These are phyloP conservation scores for Leptinotarsa defecta DNA, from an alignment of 1,140 invertebrate species.

Conservation along the genomic window DNA sequence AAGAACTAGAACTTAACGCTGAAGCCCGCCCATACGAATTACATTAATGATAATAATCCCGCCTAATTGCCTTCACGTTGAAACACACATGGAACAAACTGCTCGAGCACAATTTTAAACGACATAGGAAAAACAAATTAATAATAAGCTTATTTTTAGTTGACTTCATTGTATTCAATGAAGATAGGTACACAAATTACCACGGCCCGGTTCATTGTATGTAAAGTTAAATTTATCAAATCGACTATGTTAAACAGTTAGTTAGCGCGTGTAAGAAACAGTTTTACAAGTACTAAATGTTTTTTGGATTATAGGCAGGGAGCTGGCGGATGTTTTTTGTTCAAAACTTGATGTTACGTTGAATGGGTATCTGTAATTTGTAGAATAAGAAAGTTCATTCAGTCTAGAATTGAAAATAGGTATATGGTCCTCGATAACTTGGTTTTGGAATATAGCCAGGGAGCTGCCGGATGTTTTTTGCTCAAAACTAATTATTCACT, in stretches of 20 bases:
- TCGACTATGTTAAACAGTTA: background rate
- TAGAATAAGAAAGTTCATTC: no score
- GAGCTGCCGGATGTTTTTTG: no score
- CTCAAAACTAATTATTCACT: no score
- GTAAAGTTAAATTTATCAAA: constrained; percentile 4
- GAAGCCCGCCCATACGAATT: background rate
- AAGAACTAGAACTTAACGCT: background rate
- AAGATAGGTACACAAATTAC: background rate
- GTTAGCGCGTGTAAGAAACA: constrained; percentile 2
- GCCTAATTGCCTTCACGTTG: constrained; percentile 5
- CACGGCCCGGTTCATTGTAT: background rate
- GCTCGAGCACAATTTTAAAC: background rate
- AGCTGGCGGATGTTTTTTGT: no score
- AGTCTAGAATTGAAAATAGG: no score
- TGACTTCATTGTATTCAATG: constrained; percentile 8
- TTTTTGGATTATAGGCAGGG: background rate
- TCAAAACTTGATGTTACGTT: no score
- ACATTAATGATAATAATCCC: background rate
- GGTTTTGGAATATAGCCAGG: no score
- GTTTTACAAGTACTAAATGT: background rate
- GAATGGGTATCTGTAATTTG: no score
- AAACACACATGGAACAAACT: constrained; percentile 1
- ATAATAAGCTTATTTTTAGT: background rate
- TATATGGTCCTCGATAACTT: no score
- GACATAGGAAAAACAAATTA: constrained; percentile 5